Conservation (phyloP, 2,797 vertebrate species). For the Micromesistius poutassou region DNA sequence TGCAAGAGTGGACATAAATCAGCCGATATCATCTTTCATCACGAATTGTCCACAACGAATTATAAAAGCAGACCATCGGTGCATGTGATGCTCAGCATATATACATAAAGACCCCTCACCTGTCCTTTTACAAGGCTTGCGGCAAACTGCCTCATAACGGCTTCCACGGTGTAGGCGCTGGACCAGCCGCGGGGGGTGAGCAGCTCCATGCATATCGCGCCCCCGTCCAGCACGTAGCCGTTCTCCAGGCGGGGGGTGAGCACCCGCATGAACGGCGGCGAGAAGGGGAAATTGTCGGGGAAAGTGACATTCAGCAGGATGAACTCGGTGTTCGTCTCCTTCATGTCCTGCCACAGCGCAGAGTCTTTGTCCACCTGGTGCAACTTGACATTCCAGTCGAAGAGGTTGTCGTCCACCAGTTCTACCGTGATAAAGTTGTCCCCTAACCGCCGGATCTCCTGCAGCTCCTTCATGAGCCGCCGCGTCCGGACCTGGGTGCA, state of each 20-base stretch:
- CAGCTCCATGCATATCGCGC: conserved; percentile 99
- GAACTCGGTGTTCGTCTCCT: conserved; percentile 98
- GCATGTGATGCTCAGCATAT: background rate
- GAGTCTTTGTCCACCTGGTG: conserved; percentile 99
- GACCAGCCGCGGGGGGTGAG: conserved; percentile 98
- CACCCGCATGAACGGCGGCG: conserved; percentile 98
- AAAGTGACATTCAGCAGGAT: conserved; percentile 99
- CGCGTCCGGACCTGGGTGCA: conserved; percentile 96
- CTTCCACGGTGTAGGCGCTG: conserved; percentile 99
- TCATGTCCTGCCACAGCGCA: conserved; percentile 99
- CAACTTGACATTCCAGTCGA: conserved; percentile 99
- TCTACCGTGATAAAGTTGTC: conserved; percentile 99
- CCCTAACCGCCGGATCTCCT: conserved; percentile 94
- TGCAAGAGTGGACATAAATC: conserved; percentile 9
- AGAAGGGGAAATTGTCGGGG: conserved; percentile 99
- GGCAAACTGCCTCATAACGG: conserved; percentile 99
- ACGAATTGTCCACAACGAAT: background rate
- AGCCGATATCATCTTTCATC: conserved; percentile 15
- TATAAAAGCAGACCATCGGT: background rate
- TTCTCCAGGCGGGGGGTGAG: conserved; percentile 97
- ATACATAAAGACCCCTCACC: conserved; percentile 74
- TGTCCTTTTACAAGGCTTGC: conserved; percentile 99
- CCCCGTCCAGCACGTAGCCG: conserved; percentile 98
- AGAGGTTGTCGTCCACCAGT: conserved; percentile 98
- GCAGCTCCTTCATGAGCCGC: conserved; percentile 98